These are phyloP conservation scores for Sebastiscus albofasciatus DNA, from an alignment of 2,797 vertebrate genomes.

Conservation along the genomic window DNA sequence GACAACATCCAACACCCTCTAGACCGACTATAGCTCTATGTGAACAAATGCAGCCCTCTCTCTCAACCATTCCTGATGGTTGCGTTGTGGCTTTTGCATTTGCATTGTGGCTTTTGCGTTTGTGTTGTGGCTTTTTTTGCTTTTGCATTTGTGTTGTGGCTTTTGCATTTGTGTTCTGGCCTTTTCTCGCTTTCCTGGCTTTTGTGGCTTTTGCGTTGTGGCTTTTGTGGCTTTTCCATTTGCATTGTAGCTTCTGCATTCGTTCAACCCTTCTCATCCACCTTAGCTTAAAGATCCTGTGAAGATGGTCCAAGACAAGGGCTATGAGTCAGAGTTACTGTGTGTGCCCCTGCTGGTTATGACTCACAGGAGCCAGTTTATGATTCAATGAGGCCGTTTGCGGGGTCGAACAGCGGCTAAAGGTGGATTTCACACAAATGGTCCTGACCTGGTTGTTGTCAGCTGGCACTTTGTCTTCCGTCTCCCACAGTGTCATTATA, in stretches of 20 bases:
- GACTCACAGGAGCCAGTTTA: neutral
- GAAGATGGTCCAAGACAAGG: neutral
- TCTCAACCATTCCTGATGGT: neutral
- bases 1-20: neutral
- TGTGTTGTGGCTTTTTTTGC: too few relatives aligned
- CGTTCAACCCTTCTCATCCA: too few relatives aligned
- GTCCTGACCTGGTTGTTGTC: constrained; percentile 21
- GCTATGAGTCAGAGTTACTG: neutral
- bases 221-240: too few relatives aligned
- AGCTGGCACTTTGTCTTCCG: constrained; percentile 25
- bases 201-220: too few relatives aligned
- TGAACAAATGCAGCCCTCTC: neutral
- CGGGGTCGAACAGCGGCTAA: constrained; percentile 25
- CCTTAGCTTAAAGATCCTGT: neutral
- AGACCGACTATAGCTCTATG: too few relatives aligned
- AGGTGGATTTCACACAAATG: constrained; percentile 33
- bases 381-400: neutral
- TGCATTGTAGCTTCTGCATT: too few relatives aligned
- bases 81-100: too few relatives aligned
- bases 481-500: neutral
- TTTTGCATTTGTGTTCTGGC: too few relatives aligned
- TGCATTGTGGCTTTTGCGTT: too few relatives aligned
- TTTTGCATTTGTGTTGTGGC: too few relatives aligned
- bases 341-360: neutral
- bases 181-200: too few relatives aligned